Conservation (phyloP, 2,797 vertebrate species). For the Parauchenoglanis ngamensis region DNA sequence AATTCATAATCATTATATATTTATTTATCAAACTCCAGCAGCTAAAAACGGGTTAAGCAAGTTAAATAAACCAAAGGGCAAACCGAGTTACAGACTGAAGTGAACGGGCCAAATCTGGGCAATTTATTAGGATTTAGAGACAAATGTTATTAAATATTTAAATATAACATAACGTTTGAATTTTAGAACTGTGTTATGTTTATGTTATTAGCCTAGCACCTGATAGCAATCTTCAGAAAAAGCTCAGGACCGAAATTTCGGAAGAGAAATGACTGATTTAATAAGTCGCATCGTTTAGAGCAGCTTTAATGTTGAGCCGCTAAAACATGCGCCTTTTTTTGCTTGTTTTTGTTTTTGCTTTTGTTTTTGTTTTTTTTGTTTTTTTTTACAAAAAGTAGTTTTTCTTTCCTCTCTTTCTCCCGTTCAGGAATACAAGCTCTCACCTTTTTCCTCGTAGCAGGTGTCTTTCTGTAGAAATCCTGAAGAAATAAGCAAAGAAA, state of each 20-base stretch:
- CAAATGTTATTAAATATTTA: background rate
- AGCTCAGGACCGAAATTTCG: background rate
- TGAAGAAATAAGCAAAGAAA: constrained; percentile 22
- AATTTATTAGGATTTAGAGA: background rate
- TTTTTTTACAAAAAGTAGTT: background rate
- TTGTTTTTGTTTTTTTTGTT: background rate
- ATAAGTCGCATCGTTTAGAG: background rate
- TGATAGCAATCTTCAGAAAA: background rate
- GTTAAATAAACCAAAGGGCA: constrained; percentile 69
- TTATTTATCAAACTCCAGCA: constrained; percentile 13
- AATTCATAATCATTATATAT: background rate
- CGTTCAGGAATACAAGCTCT: background rate
- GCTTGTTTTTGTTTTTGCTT: background rate
- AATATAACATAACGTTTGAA: background rate
- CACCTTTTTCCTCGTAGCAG: constrained; percentile 39
- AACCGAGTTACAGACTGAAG: constrained; percentile 25
- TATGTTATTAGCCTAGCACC: background rate
- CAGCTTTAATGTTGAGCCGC: background rate
- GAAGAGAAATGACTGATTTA: background rate
- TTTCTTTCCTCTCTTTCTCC: background rate
- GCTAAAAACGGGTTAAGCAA: constrained; percentile 63
- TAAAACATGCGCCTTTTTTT: background rate
- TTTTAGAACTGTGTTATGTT: background rate
- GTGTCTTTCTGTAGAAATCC: constrained; percentile 19
- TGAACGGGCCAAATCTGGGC: constrained; percentile 1